Conservation (phyloP, 2,797 vertebrate genomes). For the Crenuchus spilurus region DNA sequence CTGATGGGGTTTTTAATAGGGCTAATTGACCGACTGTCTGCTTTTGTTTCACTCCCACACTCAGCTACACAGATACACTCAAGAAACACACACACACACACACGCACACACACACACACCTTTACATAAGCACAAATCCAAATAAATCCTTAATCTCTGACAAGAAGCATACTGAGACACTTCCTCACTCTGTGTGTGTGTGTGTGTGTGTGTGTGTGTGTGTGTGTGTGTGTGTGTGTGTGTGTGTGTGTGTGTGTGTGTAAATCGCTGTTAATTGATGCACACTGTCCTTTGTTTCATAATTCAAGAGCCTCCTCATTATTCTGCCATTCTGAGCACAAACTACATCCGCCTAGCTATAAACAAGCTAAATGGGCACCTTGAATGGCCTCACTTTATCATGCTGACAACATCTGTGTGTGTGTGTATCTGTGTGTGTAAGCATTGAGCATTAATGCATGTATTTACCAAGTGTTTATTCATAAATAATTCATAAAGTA, state of each 20-base stretch:
- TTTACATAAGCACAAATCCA: slow-evolving; percentile 13
- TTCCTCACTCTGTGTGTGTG: no score
- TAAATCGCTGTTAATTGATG: slow-evolving; percentile 76
- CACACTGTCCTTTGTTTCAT: slow-evolving; percentile 69
- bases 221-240: not conserved
- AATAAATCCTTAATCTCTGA: slow-evolving; percentile 26
- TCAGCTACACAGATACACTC: slow-evolving; percentile 17
- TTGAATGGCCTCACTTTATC: slow-evolving; percentile 38
- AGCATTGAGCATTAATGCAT: slow-evolving; percentile 35
- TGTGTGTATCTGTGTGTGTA: slow-evolving; percentile 4
- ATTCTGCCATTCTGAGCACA: slow-evolving; percentile 69
- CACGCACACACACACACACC: slow-evolving; percentile 12
- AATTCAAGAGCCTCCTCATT: slow-evolving; percentile 75
- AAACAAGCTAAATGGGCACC: slow-evolving; percentile 49
- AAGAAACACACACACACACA: slow-evolving; percentile 7
- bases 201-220: not conserved
- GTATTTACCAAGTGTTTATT: slow-evolving; percentile 33
- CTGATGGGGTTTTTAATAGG: slow-evolving; percentile 69
- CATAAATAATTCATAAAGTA: slow-evolving; percentile 46
- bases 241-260: slow-evolving; percentile 1
- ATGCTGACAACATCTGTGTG: slow-evolving; percentile 34
- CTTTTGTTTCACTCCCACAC: slow-evolving; percentile 57
- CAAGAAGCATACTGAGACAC: slow-evolving; percentile 2
- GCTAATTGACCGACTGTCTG: slow-evolving; percentile 72
- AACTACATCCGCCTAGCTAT: slow-evolving; percentile 41